Evolutionary conservation across 2,113 vertebrate species (phyloP), one percentile per base, ranked within the genome.

Genomic region (Lampris incognitus): DNA sequence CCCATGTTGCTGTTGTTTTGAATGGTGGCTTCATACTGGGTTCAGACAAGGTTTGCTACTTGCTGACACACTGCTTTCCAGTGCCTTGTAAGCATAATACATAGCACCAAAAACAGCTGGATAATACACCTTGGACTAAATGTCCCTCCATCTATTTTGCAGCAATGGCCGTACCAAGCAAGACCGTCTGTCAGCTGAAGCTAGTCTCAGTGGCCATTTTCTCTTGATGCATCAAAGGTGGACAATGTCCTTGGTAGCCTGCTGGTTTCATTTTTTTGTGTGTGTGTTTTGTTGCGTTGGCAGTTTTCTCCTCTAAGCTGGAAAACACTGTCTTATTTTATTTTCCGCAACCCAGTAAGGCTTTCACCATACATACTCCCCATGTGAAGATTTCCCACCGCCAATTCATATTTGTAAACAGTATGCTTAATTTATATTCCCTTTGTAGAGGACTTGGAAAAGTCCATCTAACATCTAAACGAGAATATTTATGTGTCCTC

Each of bases 381-480:
- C 3, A 2, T 55, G 57, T 68, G 72, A 52, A 66, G 66, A 83
- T 72, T 76, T 13, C 74, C 55, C 58, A 67, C 74, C 77, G 76
- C 64, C 76, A 71, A 72, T 87, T 74, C 66, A 72, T 63, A 65
- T 69, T 65, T 54, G 48, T 62, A 63, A 82, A 75, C 51, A 5
- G 1, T 5, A 46, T 46, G 7, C 7, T 46, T 46, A 46, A 46
- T 46, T 46, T 7, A 2, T 7, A 5, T 46, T 8, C 63, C 68
- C 73, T 85, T 76, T 73, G 54, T 76, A 58, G 42, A 72, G 38
- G 58, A 56, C 76, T 86, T 69, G n/a, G 44, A 74, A 57, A 68
- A 59, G 4, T 0, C 61, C 73, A 87, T 80, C 74, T 66, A 66
- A 73, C 68, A 72, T 81, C 81, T 82, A 8, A 76, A 46, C 58